Base-by-base conservation (phyloP, 2,113 vertebrate genomes). In the Platysteira castanea region DNA sequence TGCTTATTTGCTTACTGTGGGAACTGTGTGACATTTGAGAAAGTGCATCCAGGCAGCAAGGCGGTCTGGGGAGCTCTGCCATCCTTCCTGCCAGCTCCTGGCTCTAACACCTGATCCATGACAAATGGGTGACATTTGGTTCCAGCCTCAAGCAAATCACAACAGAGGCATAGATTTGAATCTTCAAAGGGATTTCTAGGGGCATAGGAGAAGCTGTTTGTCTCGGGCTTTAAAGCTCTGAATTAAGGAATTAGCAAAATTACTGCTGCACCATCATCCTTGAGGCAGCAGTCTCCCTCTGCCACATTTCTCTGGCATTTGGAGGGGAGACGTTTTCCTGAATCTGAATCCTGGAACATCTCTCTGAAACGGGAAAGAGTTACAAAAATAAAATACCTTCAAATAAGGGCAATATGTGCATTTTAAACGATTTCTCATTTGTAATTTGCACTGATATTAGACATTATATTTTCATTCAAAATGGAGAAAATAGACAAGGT, bases 1-100 rank as follows among this genome's bases (percentile, higher is more conserved):
- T 95, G 77, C 37, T 11, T 89, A 75, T 91, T 95, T 97, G 84
- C 84, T 82, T 79, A 54, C 82, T 73, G 61, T 60, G n/a, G 84
- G 77, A 83, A n/a, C 15, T 69, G 84, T 87, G 28, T 90, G 85
- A 83, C 71, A 68, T 86, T 67, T 59, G 76, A 84, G 42, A 11
- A 44, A 8, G 2, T 1, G 28, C 18, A 71, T 24, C 60, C 80
- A 47, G 56, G 75, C 70, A 88, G 75, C 2, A 3, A 52, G 19
- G 56, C 1, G 0, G 18, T 27, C 44, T 68, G 71, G 47, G 69
- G 30, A 91, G 19, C 42, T 69, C 9, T 19, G 24, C 22, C 74
- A 69, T 64, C 68, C n/a, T 74, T 73, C 44, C 44, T 6, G 1
- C 44, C 74, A 84, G 35, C 37, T 87, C 65, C 74, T 42, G 74